Base-by-base conservation (phyloP, 1,140 invertebrate genomes). In the Zaprionus tsacasi region DNA sequence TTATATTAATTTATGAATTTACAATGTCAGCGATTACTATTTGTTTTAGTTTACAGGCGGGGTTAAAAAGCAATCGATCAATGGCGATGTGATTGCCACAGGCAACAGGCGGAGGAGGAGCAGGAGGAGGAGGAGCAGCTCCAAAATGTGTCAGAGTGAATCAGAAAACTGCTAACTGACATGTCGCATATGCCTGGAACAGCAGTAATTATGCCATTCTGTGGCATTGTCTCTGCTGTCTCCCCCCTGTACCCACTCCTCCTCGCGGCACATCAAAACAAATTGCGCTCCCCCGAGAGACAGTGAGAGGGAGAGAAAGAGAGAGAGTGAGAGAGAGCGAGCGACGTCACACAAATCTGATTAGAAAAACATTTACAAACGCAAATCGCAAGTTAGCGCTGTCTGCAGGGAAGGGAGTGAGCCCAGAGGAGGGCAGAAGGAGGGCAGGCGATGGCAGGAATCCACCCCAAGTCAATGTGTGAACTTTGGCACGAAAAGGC, bases 11-110 rank as follows among this genome's bases (percentile, higher is more conserved):
- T 85, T 85, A 83, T 83, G 78, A 80, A 73, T 88, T 89, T 88
- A 88, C 81, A 79, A 89, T 81, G 52, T 27, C 78, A 73, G 66
- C 85, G 85, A 85, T 89, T 78, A 85, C 74, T 89, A 79, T 88
- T 88, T 88, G 71, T 71, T 89, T 81, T 75, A 87, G 70, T 83
- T 81, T 89, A 85, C 68, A 71, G 71, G 65, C 58, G 36, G 85
- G 76, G 68, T 88, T 88, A 85, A 88, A 88, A 88, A 83, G 52
- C 85, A 88, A 88, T 88, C 85, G 85, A 88, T 90, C 86, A 87
- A 66, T 66, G 11, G 6, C 45, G 30, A 50, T 48, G 58, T 59
- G 73, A 65, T 71, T 71, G 69, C 55, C 56, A 48, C 35, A 13
- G 11, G 15, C 30, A 3, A 27, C 21, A 15, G 6, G 15, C 17